phyloP scores from a whole-genome alignment of 2,888 invertebrate species.

The Erpobdella octoculata region DNA sequence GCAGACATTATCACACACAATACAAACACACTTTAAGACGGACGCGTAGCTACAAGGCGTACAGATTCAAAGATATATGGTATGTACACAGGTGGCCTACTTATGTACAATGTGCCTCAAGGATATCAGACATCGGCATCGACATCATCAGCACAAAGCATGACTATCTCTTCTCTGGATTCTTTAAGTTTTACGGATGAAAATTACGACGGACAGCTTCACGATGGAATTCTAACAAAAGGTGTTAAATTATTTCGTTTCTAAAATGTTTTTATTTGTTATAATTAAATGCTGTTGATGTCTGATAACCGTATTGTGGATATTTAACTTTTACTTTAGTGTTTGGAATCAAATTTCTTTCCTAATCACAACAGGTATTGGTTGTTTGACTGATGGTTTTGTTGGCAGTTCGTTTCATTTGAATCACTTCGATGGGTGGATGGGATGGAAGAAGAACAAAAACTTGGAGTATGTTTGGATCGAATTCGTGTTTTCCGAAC shows the following conservation, averaged over 20 bases:
- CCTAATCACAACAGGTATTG: too few species aligned
- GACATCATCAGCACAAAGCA: neutral
- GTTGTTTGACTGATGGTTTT: neutral
- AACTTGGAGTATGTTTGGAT: conserved; percentile 2
- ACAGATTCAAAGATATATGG: neutral
- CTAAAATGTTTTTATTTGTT: neutral
- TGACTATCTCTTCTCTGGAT: neutral
- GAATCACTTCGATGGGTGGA: neutral
- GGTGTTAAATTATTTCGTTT: too few species aligned
- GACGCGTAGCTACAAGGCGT: too few species aligned
- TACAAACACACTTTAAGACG: neutral
- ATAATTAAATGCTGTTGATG: too few species aligned
- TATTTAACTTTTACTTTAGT: too few species aligned
- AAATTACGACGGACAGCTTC: neutral
- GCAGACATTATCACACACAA: neutral
- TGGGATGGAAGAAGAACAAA: neutral
- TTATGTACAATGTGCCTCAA: conserved; percentile 3
- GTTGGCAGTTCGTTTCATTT: neutral
- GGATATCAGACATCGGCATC: neutral
- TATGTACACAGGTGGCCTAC: conserved; percentile 3
- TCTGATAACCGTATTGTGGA: too few species aligned
- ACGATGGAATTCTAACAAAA: neutral
- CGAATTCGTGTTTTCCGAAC: conserved; percentile 4
- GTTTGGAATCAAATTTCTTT: too few species aligned
- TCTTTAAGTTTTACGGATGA: neutral